phyloP scores from a whole-genome alignment of 2,797 vertebrate genomes.

The Acrossocheilus wenchowensis region DNA sequence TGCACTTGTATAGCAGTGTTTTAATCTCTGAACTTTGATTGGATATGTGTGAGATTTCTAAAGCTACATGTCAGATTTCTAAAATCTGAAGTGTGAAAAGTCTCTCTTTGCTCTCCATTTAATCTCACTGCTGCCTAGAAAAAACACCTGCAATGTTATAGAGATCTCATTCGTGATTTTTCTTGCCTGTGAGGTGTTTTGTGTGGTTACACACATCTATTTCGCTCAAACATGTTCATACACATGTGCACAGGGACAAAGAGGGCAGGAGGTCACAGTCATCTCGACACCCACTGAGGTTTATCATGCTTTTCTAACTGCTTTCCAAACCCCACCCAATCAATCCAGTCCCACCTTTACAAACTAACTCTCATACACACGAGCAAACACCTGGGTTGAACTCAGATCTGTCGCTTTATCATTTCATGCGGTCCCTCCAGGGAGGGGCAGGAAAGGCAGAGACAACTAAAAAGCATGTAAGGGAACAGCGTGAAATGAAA shows the following conservation, averaged over 20 bases:
- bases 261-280: slow-evolving; percentile 20
- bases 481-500: slow-evolving; percentile 23
- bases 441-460: slow-evolving; percentile 60
- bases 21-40: neutral
- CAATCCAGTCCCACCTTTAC: slow-evolving; percentile 41
- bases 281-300: slow-evolving; percentile 42
- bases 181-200: neutral
- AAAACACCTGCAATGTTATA: slow-evolving; percentile 6
- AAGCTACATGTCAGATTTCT: neutral
- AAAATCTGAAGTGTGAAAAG: neutral
- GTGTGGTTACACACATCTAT: neutral
- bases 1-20: neutral
- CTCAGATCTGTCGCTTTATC: slow-evolving; percentile 42
- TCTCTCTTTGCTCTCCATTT: neutral
- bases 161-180: neutral
- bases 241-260: slow-evolving; percentile 31
- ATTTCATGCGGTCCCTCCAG: slow-evolving; percentile 51
- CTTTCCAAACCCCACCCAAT: slow-evolving; percentile 47
- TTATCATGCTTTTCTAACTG: slow-evolving; percentile 49
- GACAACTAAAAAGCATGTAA: slow-evolving; percentile 49
- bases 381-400: slow-evolving; percentile 31
- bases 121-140: neutral
- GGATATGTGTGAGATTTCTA: neutral
- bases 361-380: neutral
- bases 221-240: slow-evolving; percentile 20